phyloP scores from a whole-genome alignment of 2,113 vertebrate genomes.

The Aleadryas rufinucha region DNA sequence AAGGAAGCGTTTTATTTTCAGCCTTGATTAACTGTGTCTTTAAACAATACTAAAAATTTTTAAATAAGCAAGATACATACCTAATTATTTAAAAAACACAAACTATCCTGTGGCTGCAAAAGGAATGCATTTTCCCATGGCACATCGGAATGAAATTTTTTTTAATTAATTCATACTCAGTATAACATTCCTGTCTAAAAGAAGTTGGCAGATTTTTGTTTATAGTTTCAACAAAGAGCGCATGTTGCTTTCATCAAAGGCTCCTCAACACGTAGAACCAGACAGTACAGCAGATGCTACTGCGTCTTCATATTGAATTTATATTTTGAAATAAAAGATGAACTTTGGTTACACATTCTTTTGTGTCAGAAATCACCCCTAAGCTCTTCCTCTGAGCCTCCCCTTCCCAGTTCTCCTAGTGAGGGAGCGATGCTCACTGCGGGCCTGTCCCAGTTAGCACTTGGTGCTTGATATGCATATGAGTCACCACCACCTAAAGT shows the following conservation, averaged over 20 bases:
- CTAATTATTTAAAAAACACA: neutral
- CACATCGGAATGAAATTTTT: neutral
- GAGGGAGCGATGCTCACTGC: neutral
- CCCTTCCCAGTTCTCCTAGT: neutral
- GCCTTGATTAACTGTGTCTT: neutral
- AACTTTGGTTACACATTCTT: neutral
- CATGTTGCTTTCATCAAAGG: conserved; percentile 31
- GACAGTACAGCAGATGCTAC: conserved; percentile 12
- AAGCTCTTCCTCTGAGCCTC: conserved; percentile 22
- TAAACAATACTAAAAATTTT: neutral
- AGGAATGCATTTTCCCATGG: neutral
- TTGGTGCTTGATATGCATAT: neutral
- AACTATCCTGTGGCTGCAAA: neutral
- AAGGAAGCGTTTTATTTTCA: neutral
- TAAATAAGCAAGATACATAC: neutral
- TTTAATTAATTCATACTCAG: neutral
- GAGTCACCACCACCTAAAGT: neutral
- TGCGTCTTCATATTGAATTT: neutral
- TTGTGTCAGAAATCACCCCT: conserved; percentile 13
- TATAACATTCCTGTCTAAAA: neutral
- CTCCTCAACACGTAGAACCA: neutral
- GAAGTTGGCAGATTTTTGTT: neutral
- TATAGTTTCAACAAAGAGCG: neutral
- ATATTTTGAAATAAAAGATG: neutral
- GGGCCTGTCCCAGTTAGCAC: conserved; percentile 6